Base-by-base conservation (phyloP, 2,888 invertebrate genomes). In the Sepiola atlantica region DNA sequence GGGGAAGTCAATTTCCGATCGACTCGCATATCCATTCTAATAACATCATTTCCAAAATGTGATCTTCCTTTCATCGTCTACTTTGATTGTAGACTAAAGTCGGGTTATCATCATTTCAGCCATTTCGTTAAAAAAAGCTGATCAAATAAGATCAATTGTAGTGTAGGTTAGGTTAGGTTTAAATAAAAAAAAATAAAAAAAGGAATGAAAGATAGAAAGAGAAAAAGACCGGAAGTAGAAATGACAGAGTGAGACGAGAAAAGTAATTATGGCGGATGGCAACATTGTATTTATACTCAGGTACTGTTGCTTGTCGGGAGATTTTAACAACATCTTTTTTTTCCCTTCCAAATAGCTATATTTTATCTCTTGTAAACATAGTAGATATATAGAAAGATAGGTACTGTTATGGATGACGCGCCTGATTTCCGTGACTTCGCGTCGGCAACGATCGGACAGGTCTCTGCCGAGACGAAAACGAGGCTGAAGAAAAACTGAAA, bases 1-100 rank as follows among this genome's bases (percentile, higher is more conserved):
- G 35, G 92, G 92, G 55, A 92, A 32, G 6, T 18, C 45, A 20
- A 90, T 92, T 92, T 55, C 54, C 21, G 28, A 20, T 45, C 45
- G n/a, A 32, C n/a, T 92, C 45, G 55, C 92, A 55, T 92, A 92
- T 92, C 92, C 92, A 92, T 92, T 92, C 92, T 92, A 92, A 92
- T 54, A 55, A 92, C 92, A 92, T 92, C 92, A 92, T 92, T 92
- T 92, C 92, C 92, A 77, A 77, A 77, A 55, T 35, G 2, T 21
- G 55, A 92, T 55, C 92, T 92, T 92, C 92, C 92, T 55, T 54
- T 92, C 92, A 92, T n/a, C 55, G 92, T 24, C 92, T 92, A 24
- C 77, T 16, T 57, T 77, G n/a, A n/a, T 77, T 32, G 32, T n/a
- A 92, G 92, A 92, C 92, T 92, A 24, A 54, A 55, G 92, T 45